A percentile compares a stretch with the other conserved stretches of the same genome.
Evolutionary conservation across 2,113 vertebrate genomes (phyloP).

Genomic region (Tichodroma muraria): DNA sequence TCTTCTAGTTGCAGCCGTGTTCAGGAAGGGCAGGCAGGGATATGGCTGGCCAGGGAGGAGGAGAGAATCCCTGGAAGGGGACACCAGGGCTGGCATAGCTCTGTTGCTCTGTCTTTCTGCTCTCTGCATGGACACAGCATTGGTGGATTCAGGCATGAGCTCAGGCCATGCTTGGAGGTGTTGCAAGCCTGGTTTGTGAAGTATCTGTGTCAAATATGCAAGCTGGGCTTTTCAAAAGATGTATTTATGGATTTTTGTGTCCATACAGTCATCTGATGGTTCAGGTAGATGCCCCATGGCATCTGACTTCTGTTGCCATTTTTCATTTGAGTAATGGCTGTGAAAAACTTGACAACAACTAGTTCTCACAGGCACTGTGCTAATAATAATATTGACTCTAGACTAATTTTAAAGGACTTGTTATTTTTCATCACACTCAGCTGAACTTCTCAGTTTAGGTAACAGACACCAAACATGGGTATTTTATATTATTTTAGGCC

Average conservation of each 20-base stretch:
- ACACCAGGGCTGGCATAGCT: neutral
- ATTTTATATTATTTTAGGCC: neutral
- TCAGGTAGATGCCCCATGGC: neutral
- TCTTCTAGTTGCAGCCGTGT: rapidly evolving
- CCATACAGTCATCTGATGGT: neutral
- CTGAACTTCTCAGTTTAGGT: neutral
- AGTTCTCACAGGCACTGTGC: neutral
- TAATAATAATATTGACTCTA: slow-evolving; percentile 22
- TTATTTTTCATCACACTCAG: neutral
- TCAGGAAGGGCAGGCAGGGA: neutral
- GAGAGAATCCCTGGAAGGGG: neutral
- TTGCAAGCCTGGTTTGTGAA: neutral
- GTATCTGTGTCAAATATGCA: neutral
- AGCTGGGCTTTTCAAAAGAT: neutral
- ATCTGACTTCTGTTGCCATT: neutral
- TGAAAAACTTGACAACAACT: neutral
- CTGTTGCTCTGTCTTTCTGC: neutral
- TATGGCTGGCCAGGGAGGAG: neutral
- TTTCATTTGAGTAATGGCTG: neutral
- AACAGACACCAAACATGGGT: neutral
- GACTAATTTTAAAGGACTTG: neutral
- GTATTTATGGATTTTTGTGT: neutral
- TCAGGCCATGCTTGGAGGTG: neutral
- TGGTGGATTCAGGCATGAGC: neutral
- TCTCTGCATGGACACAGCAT: rapidly evolving